A percentile compares a stretch with the other conserved stretches of the same genome.
Evolutionary conservation across 2,888 invertebrate genomes (phyloP).

Genomic region (Drosophila suboccidentalis): DNA sequence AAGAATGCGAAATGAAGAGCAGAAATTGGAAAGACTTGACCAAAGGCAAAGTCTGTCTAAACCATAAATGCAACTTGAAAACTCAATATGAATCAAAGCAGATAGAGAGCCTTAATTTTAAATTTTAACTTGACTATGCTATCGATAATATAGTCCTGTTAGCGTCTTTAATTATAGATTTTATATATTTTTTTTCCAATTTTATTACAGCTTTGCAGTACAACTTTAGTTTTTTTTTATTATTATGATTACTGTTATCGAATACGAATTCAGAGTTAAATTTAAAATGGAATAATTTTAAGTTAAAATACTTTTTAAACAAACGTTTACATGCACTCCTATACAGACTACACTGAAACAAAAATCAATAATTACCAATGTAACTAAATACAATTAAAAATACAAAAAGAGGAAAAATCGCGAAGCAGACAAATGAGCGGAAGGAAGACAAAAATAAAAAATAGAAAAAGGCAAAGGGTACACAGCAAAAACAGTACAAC

Average conservation of each 20-base stretch:
- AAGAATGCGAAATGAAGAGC: constrained; percentile 19
- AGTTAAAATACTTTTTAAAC: too few species aligned
- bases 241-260: too few species aligned
- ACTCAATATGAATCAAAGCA: constrained; percentile 7
- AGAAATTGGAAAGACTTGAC: constrained; percentile 42
- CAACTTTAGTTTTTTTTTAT: too few species aligned
- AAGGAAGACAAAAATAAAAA: constrained; percentile 47
- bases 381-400: constrained; percentile 76
- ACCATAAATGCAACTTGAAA: constrained; percentile 53
- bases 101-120: neutral
- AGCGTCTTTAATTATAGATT: too few species aligned
- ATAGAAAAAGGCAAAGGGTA: constrained; percentile 25
- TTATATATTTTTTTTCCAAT: too few species aligned
- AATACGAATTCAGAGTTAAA: too few species aligned
- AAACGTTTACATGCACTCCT: too few species aligned
- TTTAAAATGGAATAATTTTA: too few species aligned
- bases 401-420: constrained; percentile 50
- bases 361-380: constrained; percentile 76
- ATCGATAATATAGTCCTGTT: neutral
- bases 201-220: too few species aligned
- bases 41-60: constrained; percentile 59
- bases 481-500: constrained; percentile 39
- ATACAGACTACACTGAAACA: neutral
- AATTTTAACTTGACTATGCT: neutral
- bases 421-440: constrained; percentile 64